Evolutionary conservation across 37 sponge, comb jelly and placozoan species (phyloP).

Genomic region (Sycon ciliatum): DNA sequence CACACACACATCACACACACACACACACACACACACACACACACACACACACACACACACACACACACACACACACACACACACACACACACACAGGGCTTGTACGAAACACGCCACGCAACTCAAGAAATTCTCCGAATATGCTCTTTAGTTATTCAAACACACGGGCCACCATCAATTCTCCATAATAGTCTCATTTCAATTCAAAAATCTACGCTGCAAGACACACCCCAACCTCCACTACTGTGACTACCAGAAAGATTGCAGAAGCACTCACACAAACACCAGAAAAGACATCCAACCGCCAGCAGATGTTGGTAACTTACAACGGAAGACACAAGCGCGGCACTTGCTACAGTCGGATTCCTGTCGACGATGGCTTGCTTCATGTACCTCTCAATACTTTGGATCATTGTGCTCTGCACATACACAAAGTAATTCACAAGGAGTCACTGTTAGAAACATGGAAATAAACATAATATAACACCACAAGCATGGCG

Average conservation of each 20-base stretch:
- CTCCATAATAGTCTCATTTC: too few relatives aligned
- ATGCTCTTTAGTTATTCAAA: too few relatives aligned
- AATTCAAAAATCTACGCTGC: too few relatives aligned
- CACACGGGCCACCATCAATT: too few relatives aligned
- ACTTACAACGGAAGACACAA: constrained; percentile 71
- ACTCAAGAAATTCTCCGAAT: too few relatives aligned
- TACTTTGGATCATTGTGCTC: constrained; percentile 79
- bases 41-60: too few relatives aligned
- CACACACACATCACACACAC: too few relatives aligned
- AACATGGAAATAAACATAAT: neutral
- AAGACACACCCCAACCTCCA: too few relatives aligned
- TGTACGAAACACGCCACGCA: too few relatives aligned
- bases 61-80: too few relatives aligned
- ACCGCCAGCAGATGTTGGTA: neutral
- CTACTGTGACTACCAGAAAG: neutral
- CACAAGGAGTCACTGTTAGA: neutral
- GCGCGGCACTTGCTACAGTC: constrained; percentile 86
- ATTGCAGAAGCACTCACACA: neutral
- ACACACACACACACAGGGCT: too few relatives aligned
- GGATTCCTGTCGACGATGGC: constrained; percentile 91
- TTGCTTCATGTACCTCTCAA: constrained; percentile 97
- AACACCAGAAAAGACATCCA: neutral
- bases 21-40: too few relatives aligned
- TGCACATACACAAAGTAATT: constrained; percentile 18
- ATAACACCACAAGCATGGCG: neutral